Conservation (phyloP, 1,140 invertebrate species). For the Neomicropteryx cornuta region DNA sequence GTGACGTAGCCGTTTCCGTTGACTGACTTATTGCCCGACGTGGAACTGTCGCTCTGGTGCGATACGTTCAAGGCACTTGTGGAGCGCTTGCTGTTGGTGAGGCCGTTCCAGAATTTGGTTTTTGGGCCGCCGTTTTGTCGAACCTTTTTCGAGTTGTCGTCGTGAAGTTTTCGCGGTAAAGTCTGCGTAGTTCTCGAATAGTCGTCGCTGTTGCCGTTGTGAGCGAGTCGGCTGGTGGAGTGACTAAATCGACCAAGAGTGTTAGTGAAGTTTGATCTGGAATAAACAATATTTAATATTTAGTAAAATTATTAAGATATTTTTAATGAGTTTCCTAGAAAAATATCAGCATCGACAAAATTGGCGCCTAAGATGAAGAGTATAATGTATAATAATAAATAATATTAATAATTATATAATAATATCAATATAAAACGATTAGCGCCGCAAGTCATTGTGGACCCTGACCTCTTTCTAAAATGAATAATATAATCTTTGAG, state of each 20-base stretch:
- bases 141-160: slow-evolving; percentile 31
- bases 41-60: slow-evolving; percentile 51
- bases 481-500: too few relatives aligned
- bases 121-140: slow-evolving; percentile 36
- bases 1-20: slow-evolving; percentile 33
- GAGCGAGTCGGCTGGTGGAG: slow-evolving; percentile 55
- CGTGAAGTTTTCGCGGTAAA: slow-evolving; percentile 58
- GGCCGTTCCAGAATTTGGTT: slow-evolving; percentile 34
- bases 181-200: slow-evolving; percentile 63
- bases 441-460: too few relatives aligned
- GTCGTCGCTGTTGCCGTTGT: slow-evolving; percentile 40
- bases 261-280: slow-evolving; percentile 44
- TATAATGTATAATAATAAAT: too few relatives aligned
- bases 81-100: slow-evolving; percentile 43
- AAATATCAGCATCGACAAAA: too few relatives aligned
- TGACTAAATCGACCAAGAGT: slow-evolving; percentile 71
- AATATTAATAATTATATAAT: too few relatives aligned
- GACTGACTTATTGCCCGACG: slow-evolving; percentile 26
- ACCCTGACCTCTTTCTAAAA: too few relatives aligned
- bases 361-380: too few relatives aligned
- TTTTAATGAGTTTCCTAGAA: not conserved
- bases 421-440: too few relatives aligned
- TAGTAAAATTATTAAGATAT: not conserved
- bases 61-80: slow-evolving; percentile 66
- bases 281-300: slow-evolving; percentile 23